Percentiles rank a stretch among this genome's conserved stretches.
phyloP scores from a whole-genome alignment of 2,888 invertebrate species.

The Herminia tarsipennalis region DNA sequence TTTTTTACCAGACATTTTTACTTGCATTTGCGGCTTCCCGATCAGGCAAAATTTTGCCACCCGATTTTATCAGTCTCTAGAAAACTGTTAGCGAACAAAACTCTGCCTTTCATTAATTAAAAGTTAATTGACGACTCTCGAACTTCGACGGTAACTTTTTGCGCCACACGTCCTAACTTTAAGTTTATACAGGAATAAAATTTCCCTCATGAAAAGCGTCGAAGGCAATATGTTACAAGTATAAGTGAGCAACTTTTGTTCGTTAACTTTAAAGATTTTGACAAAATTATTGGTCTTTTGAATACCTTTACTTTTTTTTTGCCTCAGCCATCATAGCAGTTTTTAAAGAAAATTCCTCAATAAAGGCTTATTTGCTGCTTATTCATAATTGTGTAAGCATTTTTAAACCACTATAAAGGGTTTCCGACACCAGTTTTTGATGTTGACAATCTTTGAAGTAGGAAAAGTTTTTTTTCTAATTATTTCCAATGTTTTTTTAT shows the following conservation, averaged over 20 bases:
- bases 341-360: too few species aligned
- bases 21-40: too few species aligned
- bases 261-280: conserved; percentile 19
- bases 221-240: conserved; percentile 32
- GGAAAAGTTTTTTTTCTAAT: conserved; percentile 17
- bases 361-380: background rate
- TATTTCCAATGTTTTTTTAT: conserved; percentile 10
- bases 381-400: conserved; percentile 15
- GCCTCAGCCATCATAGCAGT: too few species aligned
- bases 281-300: conserved; percentile 7
- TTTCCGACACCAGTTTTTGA: conserved; percentile 16
- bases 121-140: conserved; percentile 54
- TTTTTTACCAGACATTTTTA: too few species aligned
- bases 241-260: conserved; percentile 22
- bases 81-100: conserved; percentile 46
- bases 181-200: conserved; percentile 36
- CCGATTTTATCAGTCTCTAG: conserved; percentile 37
- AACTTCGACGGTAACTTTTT: conserved; percentile 37
- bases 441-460: conserved; percentile 28
- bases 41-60: conserved; percentile 23
- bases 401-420: conserved; percentile 20
- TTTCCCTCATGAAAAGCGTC: conserved; percentile 31
- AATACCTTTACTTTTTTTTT: too few species aligned
- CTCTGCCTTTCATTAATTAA: conserved; percentile 58
- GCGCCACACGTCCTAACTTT: conserved; percentile 29